These are phyloP conservation scores for Hystrix brachyura DNA, from an alignment of 2,113 vertebrate species.

Conservation along the genomic window DNA sequence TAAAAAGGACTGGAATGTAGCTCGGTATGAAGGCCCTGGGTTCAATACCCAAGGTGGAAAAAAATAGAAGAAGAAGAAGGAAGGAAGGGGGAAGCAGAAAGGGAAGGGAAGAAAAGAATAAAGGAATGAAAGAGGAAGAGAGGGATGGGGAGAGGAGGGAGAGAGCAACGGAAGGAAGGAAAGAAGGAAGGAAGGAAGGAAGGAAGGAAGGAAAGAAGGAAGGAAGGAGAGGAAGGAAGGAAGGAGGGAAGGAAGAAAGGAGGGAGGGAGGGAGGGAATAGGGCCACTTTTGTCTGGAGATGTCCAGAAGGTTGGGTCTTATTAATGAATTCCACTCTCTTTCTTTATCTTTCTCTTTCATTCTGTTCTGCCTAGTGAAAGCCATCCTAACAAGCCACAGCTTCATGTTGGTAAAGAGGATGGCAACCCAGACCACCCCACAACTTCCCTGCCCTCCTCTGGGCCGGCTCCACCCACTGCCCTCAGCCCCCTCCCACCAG, in stretches of 20 bases:
- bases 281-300: neutral
- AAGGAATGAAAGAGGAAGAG: neutral
- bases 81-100: neutral
- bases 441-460: neutral
- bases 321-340: neutral
- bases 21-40: neutral
- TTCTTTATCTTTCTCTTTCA: neutral
- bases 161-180: no score
- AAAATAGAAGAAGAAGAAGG: neutral
- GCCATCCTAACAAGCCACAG: neutral
- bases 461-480: neutral
- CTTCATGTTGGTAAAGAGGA: neutral
- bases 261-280: neutral
- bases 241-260: fast-evolving
- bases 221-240: neutral
- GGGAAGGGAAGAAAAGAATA: neutral
- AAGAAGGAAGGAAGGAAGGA: neutral
- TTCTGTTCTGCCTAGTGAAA: neutral
- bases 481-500: neutral
- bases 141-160: no score
- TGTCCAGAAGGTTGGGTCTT: neutral
- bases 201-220: neutral
- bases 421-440: neutral
- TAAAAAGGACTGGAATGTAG: neutral
- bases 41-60: neutral